phyloP scores from a whole-genome alignment of 2,888 invertebrate species.

The Xestia ashworthii region DNA sequence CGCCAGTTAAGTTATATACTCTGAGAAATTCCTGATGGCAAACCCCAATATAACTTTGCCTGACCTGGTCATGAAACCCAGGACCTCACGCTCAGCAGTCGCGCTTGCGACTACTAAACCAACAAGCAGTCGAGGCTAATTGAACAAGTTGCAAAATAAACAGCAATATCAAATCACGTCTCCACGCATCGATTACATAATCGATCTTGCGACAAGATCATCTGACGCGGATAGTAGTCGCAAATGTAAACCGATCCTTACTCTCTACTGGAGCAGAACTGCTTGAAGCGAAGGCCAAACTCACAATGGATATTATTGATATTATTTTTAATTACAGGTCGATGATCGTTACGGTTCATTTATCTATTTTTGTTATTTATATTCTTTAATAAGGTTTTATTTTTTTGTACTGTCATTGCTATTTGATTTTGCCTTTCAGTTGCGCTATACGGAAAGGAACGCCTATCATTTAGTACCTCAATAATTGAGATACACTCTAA shows the following conservation, averaged over 20 bases:
- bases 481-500: background rate
- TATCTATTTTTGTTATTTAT: conserved; percentile 11
- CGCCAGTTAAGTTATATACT: no score
- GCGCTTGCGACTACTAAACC: background rate
- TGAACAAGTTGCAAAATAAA: conserved; percentile 1
- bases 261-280: conserved; percentile 66
- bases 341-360: conserved; percentile 34
- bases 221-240: conserved; percentile 17
- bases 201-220: conserved; percentile 36
- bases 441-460: background rate
- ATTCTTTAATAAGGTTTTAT: conserved; percentile 6
- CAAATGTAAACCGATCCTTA: conserved; percentile 54
- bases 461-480: background rate
- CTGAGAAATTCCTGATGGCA: no score
- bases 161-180: conserved; percentile 36
- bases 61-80: no score
- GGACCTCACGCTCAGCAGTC: background rate
- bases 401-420: background rate
- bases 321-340: conserved; percentile 47
- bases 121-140: background rate
- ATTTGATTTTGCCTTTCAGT: background rate
- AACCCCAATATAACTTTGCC: no score
- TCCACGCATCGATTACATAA: conserved; percentile 31
- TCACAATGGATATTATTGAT: conserved; percentile 55
- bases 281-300: conserved; percentile 67